Base-by-base conservation (phyloP, 2,113 vertebrate genomes). In the Epinephelus lanceolatus region DNA sequence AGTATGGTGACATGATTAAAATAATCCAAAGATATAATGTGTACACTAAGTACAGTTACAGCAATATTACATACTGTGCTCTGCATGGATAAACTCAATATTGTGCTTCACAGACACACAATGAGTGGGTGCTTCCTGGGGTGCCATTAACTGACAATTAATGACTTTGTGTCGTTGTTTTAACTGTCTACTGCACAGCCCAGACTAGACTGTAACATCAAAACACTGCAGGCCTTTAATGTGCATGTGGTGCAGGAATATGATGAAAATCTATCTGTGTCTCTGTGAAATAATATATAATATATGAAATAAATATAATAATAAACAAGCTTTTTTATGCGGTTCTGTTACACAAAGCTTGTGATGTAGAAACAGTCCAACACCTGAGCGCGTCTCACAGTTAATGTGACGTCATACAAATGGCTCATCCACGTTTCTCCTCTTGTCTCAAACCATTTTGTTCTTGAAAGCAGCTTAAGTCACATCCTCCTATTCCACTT, bases 401-500 rank as follows among this genome's bases (percentile, higher is more conserved):
- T 14, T 13, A 52, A 37, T 19, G 55, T 19, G 45, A 42, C 15
- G 25, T 27, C 11, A 40, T n/a, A 53, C 49, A 53, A 33, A 19
- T 17, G 14, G 25, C 23, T 17, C n/a, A 30, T 57, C 6, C 61
- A 53, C 47, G 4, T 51, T 27, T 49, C 27, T 59, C 40, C 27
- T 66, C 15, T 30, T 42, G 27, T 23, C 30, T 21, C 47, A 21
- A 37, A 17, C 8, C 51, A n/a, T 45, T 55, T 59, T 40, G 3
- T 59, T 25, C 30, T 67, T 33, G 11, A 68, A 27, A 83, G 53
- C 18, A 19, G 10, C 61, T 21, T 51, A 4, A 57, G n/a, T 42
- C 42, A 15, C 72, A 51, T 17, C 49, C 67, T 57, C 62, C 61
- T 70, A 53, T 67, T 25, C 14, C 8, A 27, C 71, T 56, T 71